Evolutionary conservation across 2,888 invertebrate genomes (phyloP).

Genomic region (Sclerodermus sp.): DNA sequence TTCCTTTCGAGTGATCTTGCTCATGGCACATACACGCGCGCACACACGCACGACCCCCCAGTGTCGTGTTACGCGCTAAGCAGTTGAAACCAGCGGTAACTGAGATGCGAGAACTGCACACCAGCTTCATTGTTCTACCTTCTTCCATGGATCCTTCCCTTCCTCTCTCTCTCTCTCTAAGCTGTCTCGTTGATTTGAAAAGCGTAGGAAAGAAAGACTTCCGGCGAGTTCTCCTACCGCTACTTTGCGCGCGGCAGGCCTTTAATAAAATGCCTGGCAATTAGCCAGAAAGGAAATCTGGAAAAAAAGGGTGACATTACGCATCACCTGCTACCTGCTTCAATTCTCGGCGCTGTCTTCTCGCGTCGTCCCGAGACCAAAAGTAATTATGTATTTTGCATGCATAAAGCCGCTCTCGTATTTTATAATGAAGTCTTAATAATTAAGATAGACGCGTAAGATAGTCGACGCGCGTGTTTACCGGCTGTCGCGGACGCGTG

Average conservation of each 20-base stretch:
- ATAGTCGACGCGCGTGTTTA: slow-evolving; percentile 24
- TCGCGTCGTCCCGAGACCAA: slow-evolving; percentile 6
- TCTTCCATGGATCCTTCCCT: neutral
- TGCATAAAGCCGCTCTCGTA: neutral
- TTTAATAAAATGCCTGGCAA: too few relatives aligned
- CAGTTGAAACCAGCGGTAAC: slow-evolving; percentile 43
- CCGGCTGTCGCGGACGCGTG: too few relatives aligned
- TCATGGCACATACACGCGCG: slow-evolving; percentile 8
- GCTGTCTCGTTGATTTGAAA: too few relatives aligned
- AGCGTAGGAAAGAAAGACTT: too few relatives aligned
- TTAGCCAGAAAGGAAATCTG: too few relatives aligned
- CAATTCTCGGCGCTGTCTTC: too few relatives aligned
- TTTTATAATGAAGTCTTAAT: slow-evolving; percentile 23
- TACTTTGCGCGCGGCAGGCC: too few relatives aligned
- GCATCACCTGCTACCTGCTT: too few relatives aligned
- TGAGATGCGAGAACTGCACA: slow-evolving; percentile 44
- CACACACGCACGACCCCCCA: slow-evolving; percentile 17
- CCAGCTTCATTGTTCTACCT: slow-evolving; percentile 38
- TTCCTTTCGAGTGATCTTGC: neutral
- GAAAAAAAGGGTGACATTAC: too few relatives aligned
- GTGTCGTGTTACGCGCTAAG: slow-evolving; percentile 54
- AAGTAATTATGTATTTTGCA: slow-evolving; percentile 11
- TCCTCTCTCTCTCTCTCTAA: slow-evolving; percentile 1
- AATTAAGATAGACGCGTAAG: slow-evolving; percentile 25
- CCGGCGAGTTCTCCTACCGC: neutral